These are phyloP conservation scores for Silurus glanis DNA, from an alignment of 2,113 vertebrate genomes.

Conservation along the genomic window DNA sequence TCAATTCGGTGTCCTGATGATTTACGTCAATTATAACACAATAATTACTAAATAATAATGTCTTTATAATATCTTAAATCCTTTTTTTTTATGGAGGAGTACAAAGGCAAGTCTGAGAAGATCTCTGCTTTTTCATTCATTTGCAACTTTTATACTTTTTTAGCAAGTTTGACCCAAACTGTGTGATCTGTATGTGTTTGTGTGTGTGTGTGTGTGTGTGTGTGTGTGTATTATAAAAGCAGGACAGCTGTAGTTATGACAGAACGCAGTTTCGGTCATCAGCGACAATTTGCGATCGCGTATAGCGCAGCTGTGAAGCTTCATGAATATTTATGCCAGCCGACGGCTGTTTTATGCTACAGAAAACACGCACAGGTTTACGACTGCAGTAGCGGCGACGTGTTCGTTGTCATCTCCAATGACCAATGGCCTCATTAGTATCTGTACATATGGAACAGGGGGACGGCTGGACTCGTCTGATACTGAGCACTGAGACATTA, in stretches of 20 bases:
- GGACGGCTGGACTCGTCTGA: constrained; percentile 3
- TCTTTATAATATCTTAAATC: no score
- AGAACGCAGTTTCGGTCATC: not conserved
- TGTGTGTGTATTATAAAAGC: not conserved
- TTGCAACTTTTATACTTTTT: not conserved
- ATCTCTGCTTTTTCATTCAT: not conserved
- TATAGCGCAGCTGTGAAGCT: constrained; percentile 3
- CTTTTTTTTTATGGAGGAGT: not conserved
- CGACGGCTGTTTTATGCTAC: not conserved
- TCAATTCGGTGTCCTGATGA: no score
- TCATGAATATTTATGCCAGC: constrained; percentile 29
- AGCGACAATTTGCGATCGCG: not conserved
- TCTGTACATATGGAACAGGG: constrained; percentile 20
- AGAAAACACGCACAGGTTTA: not conserved
- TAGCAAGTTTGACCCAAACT: not conserved
- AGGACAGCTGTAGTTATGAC: constrained; percentile 2
- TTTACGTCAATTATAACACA: no score
- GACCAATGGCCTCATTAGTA: constrained; percentile 35
- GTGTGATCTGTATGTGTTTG: no score
- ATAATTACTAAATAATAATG: no score
- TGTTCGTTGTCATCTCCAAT: constrained; percentile 23
- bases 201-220: no score
- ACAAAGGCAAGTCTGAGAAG: not conserved
- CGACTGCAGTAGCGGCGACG: not conserved
- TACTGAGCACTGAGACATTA: not conserved